These are phyloP conservation scores for Idaea aversata DNA, from an alignment of 2,888 invertebrate genomes.

Conservation along the genomic window DNA sequence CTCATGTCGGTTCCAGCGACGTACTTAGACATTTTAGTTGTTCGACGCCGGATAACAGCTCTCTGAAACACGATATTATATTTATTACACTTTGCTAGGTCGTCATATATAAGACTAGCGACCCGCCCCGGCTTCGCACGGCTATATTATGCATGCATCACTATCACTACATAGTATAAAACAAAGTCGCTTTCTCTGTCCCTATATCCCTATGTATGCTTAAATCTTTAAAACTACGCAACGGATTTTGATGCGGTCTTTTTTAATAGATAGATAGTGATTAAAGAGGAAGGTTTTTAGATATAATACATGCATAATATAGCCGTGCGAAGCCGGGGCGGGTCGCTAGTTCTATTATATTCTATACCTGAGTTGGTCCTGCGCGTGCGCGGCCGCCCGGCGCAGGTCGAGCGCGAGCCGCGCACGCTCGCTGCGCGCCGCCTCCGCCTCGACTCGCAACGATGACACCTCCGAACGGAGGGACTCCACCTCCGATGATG, in stretches of 20 bases:
- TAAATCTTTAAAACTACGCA: no score
- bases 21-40: conserved; percentile 60
- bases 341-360: no score
- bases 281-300: no score
- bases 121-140: no score
- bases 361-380: conserved; percentile 66
- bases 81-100: background rate
- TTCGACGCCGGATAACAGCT: conserved; percentile 64
- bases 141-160: no score
- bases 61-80: conserved; percentile 45
- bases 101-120: background rate
- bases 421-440: conserved; percentile 33
- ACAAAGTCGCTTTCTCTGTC: no score
- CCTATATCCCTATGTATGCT: no score
- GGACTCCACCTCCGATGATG: conserved; percentile 54
- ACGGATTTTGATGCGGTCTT: no score
- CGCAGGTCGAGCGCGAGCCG: conserved; percentile 49
- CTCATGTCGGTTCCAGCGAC: conserved; percentile 67
- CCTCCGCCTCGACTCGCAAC: conserved; percentile 43
- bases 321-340: no score
- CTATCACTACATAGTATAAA: no score
- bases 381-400: conserved; percentile 56
- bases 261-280: no score
- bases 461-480: conserved; percentile 39
- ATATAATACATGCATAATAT: no score